These are phyloP conservation scores for Volucella zonaria DNA, from an alignment of 2,888 invertebrate genomes.

Conservation along the genomic window DNA sequence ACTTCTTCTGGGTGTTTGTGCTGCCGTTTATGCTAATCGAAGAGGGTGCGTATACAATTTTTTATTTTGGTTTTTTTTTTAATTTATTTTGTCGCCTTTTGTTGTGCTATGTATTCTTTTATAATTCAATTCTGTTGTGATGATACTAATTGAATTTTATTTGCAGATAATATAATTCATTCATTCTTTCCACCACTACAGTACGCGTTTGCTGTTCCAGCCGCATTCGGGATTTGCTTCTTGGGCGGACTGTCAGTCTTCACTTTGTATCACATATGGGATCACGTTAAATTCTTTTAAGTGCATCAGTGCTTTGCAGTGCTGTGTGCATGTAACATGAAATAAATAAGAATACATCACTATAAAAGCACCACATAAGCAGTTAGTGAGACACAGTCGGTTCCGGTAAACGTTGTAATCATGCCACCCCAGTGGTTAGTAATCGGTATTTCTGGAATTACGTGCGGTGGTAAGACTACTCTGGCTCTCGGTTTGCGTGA, in stretches of 20 bases:
- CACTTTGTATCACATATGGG: constrained; percentile 85
- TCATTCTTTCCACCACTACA: constrained; percentile 84
- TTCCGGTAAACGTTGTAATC: constrained; percentile 31
- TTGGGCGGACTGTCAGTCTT: constrained; percentile 87
- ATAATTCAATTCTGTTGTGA: constrained; percentile 46
- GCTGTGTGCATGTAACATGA: constrained; percentile 1
- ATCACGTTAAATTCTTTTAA: constrained; percentile 75
- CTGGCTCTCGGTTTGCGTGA: constrained; percentile 85
- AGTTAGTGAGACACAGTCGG: constrained; percentile 1
- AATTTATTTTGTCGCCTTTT: too few relatives aligned
- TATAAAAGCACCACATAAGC: constrained; percentile 13
- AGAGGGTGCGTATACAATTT: constrained; percentile 82
- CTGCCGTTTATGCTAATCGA: constrained; percentile 87
- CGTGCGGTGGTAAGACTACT: constrained; percentile 93
- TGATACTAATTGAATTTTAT: constrained; percentile 62
- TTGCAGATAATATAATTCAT: constrained; percentile 84
- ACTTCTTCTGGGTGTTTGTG: constrained; percentile 87
- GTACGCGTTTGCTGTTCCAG: constrained; percentile 85
- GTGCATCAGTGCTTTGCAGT: background rate
- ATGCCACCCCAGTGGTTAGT: constrained; percentile 84
- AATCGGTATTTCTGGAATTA: constrained; percentile 90
- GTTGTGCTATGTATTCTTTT: constrained; percentile 9
- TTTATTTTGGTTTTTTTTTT: background rate
- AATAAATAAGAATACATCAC: constrained; percentile 25
- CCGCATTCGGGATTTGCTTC: constrained; percentile 85